phyloP scores from a whole-genome alignment of 2,797 vertebrate genomes.

The Scleropages formosus region DNA sequence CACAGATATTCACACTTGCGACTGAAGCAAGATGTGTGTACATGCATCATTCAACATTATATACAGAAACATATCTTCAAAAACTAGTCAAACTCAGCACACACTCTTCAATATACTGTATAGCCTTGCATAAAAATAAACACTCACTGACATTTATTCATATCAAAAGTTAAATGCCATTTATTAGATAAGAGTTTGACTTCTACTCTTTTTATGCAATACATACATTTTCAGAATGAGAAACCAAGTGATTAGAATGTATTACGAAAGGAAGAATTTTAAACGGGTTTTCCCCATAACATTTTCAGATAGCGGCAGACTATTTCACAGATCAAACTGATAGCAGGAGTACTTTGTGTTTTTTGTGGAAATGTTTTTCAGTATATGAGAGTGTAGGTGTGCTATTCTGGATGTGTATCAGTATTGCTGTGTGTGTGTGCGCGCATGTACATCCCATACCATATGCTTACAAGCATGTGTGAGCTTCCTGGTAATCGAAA shows the following conservation, averaged over 20 bases:
- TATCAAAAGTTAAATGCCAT: constrained; percentile 34
- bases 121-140: constrained; percentile 38
- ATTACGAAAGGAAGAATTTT: too few species aligned
- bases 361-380: too few species aligned
- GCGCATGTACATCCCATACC: not conserved
- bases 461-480: too few species aligned
- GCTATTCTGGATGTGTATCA: not conserved
- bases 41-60: not conserved
- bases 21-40: not conserved
- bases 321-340: too few species aligned
- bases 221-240: too few species aligned
- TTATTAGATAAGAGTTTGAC: not conserved
- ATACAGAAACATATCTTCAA: not conserved
- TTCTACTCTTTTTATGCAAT: not conserved
- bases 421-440: not conserved
- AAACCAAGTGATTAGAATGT: too few species aligned
- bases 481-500: too few species aligned
- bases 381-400: constrained; percentile 10
- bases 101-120: not conserved
- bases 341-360: too few species aligned
- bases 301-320: too few species aligned
- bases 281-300: too few species aligned
- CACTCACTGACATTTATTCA: constrained; percentile 32
- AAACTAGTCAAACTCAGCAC: not conserved
- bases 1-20: not conserved